phyloP scores from a whole-genome alignment of 2,113 vertebrate species.

The Antechinus flavipes region DNA sequence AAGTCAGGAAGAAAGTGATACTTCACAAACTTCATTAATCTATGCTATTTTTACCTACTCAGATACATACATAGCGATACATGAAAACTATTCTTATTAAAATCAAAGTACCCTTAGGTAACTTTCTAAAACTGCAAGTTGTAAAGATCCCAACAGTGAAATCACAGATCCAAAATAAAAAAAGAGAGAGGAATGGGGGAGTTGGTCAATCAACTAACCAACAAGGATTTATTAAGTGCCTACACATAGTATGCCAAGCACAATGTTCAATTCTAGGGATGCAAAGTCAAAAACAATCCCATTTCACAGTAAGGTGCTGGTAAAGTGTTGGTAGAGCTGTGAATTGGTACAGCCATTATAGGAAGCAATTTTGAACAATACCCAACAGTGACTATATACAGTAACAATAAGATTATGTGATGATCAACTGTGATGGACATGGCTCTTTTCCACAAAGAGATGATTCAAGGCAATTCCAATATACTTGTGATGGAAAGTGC shows the following conservation, averaged over 20 bases:
- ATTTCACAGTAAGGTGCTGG: not conserved
- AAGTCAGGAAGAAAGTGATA: not conserved
- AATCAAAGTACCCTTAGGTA: not conserved
- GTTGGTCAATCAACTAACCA: not conserved
- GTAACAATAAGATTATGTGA: too few species aligned
- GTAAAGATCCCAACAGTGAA: too few species aligned
- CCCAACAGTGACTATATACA: too few species aligned
- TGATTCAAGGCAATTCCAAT: too few species aligned
- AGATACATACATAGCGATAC: not conserved
- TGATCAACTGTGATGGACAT: too few species aligned
- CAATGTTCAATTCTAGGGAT: not conserved
- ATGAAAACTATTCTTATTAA: not conserved
- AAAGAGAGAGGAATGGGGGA: not conserved
- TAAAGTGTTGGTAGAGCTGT: too few species aligned
- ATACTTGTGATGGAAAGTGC: too few species aligned
- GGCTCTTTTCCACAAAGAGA: too few species aligned
- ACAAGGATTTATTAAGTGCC: not conserved
- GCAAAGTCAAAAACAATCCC: not conserved
- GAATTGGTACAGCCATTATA: too few species aligned
- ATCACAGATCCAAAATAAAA: not conserved
- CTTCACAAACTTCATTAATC: not conserved
- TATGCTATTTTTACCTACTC: not conserved
- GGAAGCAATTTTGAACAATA: too few species aligned
- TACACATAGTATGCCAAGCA: not conserved
- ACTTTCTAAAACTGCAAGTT: too few species aligned